A percentile compares a stretch with the other conserved stretches of the same genome.
phyloP scores from a whole-genome alignment of 2,113 vertebrate genomes.

The Alligator sinensis region DNA sequence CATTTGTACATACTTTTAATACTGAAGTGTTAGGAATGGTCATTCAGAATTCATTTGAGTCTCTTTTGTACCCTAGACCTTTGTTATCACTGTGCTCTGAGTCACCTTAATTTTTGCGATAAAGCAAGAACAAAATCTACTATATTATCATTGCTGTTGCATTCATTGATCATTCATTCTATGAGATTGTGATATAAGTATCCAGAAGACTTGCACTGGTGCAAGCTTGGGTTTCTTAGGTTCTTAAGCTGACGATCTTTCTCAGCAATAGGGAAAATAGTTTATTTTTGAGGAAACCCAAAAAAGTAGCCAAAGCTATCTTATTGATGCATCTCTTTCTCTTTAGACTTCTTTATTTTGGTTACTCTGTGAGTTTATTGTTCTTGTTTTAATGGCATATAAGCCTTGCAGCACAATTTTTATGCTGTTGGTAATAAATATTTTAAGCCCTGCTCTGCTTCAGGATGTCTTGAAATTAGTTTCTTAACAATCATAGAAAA shows the following conservation, averaged over 20 bases:
- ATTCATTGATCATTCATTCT: not conserved
- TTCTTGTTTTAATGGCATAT: not conserved
- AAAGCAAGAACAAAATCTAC: not conserved
- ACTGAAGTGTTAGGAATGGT: not conserved
- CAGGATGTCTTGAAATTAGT: not conserved
- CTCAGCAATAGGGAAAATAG: not conserved
- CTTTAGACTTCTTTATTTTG: not conserved
- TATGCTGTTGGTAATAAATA: not conserved
- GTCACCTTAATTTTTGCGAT: not conserved
- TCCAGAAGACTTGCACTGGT: not conserved
- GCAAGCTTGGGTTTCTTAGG: not conserved
- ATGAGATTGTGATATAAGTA: not conserved
- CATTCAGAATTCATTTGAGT: not conserved
- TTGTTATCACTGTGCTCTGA: not conserved
- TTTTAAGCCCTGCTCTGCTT: not conserved
- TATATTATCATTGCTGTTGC: not conserved
- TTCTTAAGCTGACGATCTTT: not conserved
- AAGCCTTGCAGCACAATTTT: not conserved
- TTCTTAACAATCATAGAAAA: not conserved
- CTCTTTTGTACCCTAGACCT: not conserved
- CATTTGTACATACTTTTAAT: not conserved
- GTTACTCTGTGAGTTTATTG: not conserved
- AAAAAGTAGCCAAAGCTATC: not conserved
- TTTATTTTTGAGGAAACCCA: slow-evolving; percentile 5
- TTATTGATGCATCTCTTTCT: not conserved